Base-by-base conservation (phyloP, 2,888 invertebrate genomes). In the Philereme vetulata region DNA sequence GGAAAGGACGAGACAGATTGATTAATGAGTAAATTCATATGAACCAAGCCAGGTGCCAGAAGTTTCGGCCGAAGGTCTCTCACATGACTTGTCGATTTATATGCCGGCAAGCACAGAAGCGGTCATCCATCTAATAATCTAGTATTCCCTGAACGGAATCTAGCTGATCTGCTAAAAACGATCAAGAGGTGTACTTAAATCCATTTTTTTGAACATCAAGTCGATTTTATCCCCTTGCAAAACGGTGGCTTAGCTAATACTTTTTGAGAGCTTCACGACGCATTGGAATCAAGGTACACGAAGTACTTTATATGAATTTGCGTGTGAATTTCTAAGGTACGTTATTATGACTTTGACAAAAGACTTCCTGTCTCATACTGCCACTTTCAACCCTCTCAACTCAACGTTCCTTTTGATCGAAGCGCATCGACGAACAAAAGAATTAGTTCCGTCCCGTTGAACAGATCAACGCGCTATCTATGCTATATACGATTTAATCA, bases 381-480 rank as follows among this genome's bases (percentile, higher is more conserved):
- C 51, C 50, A 54, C 8, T 47, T 46, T 50, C 6, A 49, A 42
- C 44, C 47, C 38, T 43, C 34, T 21, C 36, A 43, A 56, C 21
- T 46, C 34, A 43, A 56, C 60, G 34, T 7, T 21, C 7, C 46
- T 57, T 57, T 36, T 47, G 11, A 49, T 9, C 36, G 45, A 45
- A 44, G 44, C 48, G 52, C 48, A 52, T 45, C 40, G 33, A 47
- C 52, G 44, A 49, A 56, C 56, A 56, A 61, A 56, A 40, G 47
- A 61, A 53, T 53, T 52, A 21, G 48, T 46, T 61, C 45, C 56
- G 32, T 56, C 38, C 45, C 49, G 44, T 44, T 33, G 51, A 45
- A 45, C 50, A 33, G 45, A 34, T 54, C 40, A 54, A 40, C 9
- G 52, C 44, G 34, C 35, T 11, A 43, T 47, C 36, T 38, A 46